Percentiles rank a stretch among this genome's conserved stretches.
These are phyloP conservation scores for Chromis chromis DNA, from an alignment of 2,797 vertebrate genomes.

Conservation along the genomic window DNA sequence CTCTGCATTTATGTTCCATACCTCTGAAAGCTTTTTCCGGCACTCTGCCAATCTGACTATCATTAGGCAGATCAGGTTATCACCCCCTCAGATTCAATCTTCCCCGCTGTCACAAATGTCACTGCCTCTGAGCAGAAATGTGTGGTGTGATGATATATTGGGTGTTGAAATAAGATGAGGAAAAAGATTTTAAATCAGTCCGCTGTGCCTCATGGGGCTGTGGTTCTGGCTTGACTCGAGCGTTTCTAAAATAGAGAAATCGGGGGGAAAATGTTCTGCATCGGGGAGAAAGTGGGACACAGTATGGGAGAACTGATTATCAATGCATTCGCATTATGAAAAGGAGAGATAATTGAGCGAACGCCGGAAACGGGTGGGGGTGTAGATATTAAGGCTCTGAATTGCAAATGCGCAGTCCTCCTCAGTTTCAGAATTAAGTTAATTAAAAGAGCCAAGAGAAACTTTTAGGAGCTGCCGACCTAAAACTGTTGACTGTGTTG, in stretches of 20 bases:
- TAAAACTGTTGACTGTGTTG: slow-evolving; percentile 19
- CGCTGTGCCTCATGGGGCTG: slow-evolving; percentile 52
- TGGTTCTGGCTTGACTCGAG: slow-evolving; percentile 35
- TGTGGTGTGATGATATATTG: slow-evolving; percentile 63
- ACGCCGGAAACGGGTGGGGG: slow-evolving; percentile 22
- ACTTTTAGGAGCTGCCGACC: slow-evolving; percentile 26
- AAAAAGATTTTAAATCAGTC: slow-evolving; percentile 70
- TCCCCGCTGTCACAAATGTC: slow-evolving; percentile 70
- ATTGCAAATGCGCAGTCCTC: slow-evolving; percentile 49
- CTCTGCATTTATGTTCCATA: slow-evolving; percentile 41
- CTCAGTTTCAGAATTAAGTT: slow-evolving; percentile 46
- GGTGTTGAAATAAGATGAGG: slow-evolving; percentile 71
- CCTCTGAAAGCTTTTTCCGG: slow-evolving; percentile 43
- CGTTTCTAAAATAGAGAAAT: slow-evolving; percentile 58
- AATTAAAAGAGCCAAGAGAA: slow-evolving; percentile 42
- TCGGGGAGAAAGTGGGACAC: slow-evolving; percentile 64
- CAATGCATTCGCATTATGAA: slow-evolving; percentile 57
- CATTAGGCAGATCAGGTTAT: slow-evolving; percentile 75
- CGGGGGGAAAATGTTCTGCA: slow-evolving; percentile 36
- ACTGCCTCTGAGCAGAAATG: slow-evolving; percentile 67
- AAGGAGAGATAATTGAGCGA: slow-evolving; percentile 64
- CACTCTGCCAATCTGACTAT: slow-evolving; percentile 60
- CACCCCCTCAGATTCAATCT: slow-evolving; percentile 72
- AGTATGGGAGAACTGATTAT: slow-evolving; percentile 64
- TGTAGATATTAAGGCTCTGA: slow-evolving; percentile 47